Conservation (phyloP, 2,113 vertebrate species). For the Oncorhynchus tshawytscha region DNA sequence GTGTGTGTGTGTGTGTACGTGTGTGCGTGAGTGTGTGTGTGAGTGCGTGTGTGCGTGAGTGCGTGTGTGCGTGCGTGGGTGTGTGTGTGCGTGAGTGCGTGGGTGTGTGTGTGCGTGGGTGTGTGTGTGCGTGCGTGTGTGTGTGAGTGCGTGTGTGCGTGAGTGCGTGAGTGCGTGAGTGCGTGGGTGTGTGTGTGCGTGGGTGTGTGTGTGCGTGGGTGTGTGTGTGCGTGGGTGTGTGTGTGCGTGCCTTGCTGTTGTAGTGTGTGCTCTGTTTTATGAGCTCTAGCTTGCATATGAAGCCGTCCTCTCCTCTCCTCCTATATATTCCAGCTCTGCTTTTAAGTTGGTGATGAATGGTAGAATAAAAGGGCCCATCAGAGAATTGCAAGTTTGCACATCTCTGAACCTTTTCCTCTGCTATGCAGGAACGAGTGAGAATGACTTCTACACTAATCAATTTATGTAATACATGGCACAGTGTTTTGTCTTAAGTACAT, state of each 20-base stretch:
- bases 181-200: not conserved
- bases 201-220: rapidly evolving
- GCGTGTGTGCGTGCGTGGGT: not conserved
- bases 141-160: too few species aligned
- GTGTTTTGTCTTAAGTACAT: slow-evolving; percentile 17
- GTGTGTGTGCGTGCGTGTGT: too few species aligned
- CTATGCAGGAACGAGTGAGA: slow-evolving; percentile 29
- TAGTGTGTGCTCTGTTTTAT: slow-evolving; percentile 48
- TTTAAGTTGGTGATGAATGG: slow-evolving; percentile 66
- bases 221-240: too few species aligned
- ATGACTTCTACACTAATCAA: slow-evolving; percentile 41
- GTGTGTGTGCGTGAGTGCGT: not conserved
- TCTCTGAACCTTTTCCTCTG: slow-evolving; percentile 59
- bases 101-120: rapidly evolving
- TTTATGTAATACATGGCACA: slow-evolving; percentile 36
- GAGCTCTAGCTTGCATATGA: slow-evolving; percentile 7
- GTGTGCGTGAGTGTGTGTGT: too few species aligned
- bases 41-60: too few species aligned
- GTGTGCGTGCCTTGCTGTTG: not conserved
- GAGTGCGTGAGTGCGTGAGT: too few species aligned
- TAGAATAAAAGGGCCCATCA: slow-evolving; percentile 42
- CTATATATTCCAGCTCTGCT: slow-evolving; percentile 37
- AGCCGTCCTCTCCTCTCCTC: too few species aligned
- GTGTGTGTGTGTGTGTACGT: rapidly evolving
- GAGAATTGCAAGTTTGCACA: slow-evolving; percentile 60